Evolutionary conservation across 2,113 vertebrate genomes (phyloP).

Genomic region (Lipotes vexillifer): DNA sequence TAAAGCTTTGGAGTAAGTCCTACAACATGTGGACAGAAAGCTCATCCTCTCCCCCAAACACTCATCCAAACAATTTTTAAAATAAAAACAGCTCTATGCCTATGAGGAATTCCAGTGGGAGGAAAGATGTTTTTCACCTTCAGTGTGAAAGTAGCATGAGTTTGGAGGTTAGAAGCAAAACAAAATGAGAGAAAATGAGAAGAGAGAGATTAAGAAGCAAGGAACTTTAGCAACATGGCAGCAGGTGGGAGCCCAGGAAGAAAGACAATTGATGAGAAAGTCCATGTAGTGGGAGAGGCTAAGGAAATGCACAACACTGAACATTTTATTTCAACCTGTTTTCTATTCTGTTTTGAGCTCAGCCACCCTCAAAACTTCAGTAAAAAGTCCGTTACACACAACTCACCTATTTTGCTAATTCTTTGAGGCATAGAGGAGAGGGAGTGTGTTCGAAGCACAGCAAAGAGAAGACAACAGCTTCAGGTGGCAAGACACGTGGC

Average conservation of each 20-base stretch:
- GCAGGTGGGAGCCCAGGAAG: neutral
- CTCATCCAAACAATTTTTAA: neutral
- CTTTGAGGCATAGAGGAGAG: neutral
- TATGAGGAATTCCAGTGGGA: neutral
- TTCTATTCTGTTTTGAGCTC: neutral
- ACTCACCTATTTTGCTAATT: neutral
- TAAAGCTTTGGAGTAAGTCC: neutral
- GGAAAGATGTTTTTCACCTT: no score
- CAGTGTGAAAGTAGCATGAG: no score
- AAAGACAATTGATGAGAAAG: neutral
- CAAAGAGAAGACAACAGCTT: neutral
- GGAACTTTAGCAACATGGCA: neutral
- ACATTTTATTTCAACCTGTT: neutral
- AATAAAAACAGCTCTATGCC: neutral
- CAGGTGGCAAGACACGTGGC: neutral
- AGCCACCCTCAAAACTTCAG: neutral
- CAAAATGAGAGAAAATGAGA: no score
- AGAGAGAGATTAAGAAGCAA: no score
- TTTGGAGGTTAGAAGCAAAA: no score
- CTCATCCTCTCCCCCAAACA: neutral
- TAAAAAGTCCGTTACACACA: neutral
- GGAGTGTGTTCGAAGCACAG: neutral
- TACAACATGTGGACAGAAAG: neutral
- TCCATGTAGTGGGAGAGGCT: fast-evolving
- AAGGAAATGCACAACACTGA: neutral